A percentile compares a stretch with the other conserved stretches of the same genome.
phyloP scores from a whole-genome alignment of 2,113 vertebrate genomes.

The Ellobius talpinus region DNA sequence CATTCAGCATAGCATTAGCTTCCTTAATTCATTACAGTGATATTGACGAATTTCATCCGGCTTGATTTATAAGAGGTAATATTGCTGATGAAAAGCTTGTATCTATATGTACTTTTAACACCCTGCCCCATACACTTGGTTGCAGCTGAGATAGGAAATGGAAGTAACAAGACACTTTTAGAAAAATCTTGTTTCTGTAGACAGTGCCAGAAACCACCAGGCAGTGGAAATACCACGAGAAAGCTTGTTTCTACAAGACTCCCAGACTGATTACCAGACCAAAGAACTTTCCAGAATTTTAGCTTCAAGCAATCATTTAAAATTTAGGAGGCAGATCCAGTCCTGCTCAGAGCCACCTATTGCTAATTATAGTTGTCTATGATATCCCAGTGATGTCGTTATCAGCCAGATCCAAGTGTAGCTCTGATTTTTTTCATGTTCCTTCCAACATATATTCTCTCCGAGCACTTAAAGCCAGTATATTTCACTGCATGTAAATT shows the following conservation, averaged over 20 bases:
- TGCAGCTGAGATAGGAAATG: constrained; percentile 79
- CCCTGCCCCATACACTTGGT: constrained; percentile 33
- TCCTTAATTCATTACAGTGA: not conserved
- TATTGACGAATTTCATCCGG: constrained; percentile 33
- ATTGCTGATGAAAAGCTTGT: constrained; percentile 58
- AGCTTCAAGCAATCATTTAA: constrained; percentile 76
- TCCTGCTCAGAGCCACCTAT: constrained; percentile 62
- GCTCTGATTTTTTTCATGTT: constrained; percentile 60
- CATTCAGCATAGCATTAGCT: not conserved
- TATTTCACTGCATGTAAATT: constrained; percentile 21
- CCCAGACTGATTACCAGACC: constrained; percentile 71
- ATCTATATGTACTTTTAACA: constrained; percentile 57
- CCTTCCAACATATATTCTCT: constrained; percentile 14
- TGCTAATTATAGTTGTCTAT: constrained; percentile 72
- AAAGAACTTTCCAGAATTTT: constrained; percentile 75
- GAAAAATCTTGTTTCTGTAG: constrained; percentile 79
- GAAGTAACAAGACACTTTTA: constrained; percentile 76
- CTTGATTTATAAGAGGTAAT: constrained; percentile 54
- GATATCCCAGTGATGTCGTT: constrained; percentile 66
- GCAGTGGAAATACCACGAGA: constrained; percentile 78
- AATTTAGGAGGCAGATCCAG: constrained; percentile 58
- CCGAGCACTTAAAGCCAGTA: not conserved
- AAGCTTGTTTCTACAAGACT: constrained; percentile 78
- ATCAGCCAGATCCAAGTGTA: constrained; percentile 58
- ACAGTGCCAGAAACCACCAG: constrained; percentile 78